Evolutionary conservation across 2,888 invertebrate genomes (phyloP), one percentile per base, ranked within the genome.

Genomic region (Hyalella azteca): DNA sequence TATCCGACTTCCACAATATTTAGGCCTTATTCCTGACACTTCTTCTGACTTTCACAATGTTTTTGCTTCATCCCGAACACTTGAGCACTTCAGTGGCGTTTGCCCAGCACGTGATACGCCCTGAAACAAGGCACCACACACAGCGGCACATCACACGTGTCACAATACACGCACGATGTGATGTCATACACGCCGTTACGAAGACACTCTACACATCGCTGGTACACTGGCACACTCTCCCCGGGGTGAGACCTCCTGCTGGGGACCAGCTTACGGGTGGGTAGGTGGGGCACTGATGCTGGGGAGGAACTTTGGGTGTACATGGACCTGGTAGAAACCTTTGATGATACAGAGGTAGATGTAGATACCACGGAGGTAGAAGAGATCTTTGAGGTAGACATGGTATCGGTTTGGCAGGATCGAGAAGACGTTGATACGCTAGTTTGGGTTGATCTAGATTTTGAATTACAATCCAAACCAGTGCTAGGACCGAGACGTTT

Each of bases 101-200:
- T 41, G 40, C 75, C 75, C 40, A 45, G 22, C 26, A 41, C 45
- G n/a, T 75, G 75, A 45, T 75, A 75, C 15, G 40, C 75, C 29
- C 75, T 75, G 45, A 75, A 75, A 26, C 75, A 75, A 2, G 75
- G 75, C 15, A 75, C 26, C 32, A 75, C 75, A 41, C 75, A 75
- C 40, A 75, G 22, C 3, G 75, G 41, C 29, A 75, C 75, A 13
- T 45, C 75, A n/a, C 75, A 75, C 2, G 45, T 75, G 29, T 75
- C 75, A 22, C 75, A 75, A 32, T 26, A 75, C 13, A 75, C 45
- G 11, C 39, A 75, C 2, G 75, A 75, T 3, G 75, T 75, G 11
- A 75, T 45, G 29, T 75, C 40, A 39, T 75, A 75, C 2, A 75
- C 19, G n/a, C 75, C 75, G 45, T 75, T 75, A 7, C 75, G 41